A percentile compares a stretch with the other conserved stretches of the same genome.
These are phyloP conservation scores for Pyrochroa serraticornis DNA, from an alignment of 2,888 invertebrate species.

Conservation along the genomic window DNA sequence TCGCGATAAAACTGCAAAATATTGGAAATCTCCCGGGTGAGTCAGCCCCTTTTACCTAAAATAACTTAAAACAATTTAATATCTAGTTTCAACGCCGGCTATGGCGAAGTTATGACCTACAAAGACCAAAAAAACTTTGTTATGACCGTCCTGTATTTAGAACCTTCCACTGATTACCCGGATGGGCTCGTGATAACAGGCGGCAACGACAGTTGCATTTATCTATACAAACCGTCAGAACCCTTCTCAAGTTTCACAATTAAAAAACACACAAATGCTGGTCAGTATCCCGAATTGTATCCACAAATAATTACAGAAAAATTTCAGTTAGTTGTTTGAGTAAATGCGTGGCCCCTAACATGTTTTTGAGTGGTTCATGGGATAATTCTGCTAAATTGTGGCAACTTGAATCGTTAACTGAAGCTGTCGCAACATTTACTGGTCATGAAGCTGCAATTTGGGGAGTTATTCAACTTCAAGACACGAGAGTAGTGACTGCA, in stretches of 20 bases:
- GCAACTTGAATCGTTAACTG: conserved; percentile 65
- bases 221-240: conserved; percentile 77
- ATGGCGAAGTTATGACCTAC: conserved; percentile 70
- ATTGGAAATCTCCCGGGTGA: conserved; percentile 78
- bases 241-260: conserved; percentile 71
- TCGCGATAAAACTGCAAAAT: conserved; percentile 83
- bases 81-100: conserved; percentile 47
- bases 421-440: conserved; percentile 63
- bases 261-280: conserved; percentile 79
- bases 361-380: conserved; percentile 89
- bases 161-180: conserved; percentile 71
- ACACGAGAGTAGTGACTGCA: conserved; percentile 75
- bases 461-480: conserved; percentile 68
- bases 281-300: conserved; percentile 47
- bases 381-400: conserved; percentile 88
- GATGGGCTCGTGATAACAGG: conserved; percentile 85
- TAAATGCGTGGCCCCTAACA: conserved; percentile 59
- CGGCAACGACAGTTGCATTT: conserved; percentile 85
- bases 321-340: conserved; percentile 61
- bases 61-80: background rate
- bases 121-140: conserved; percentile 88
- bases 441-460: conserved; percentile 89
- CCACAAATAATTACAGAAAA: conserved; percentile 2
- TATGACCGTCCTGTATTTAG: conserved; percentile 77
- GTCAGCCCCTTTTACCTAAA: conserved; percentile 55